These are phyloP conservation scores for Phalacrocorax brasilianus DNA, from an alignment of 2,113 vertebrate genomes.

Conservation along the genomic window DNA sequence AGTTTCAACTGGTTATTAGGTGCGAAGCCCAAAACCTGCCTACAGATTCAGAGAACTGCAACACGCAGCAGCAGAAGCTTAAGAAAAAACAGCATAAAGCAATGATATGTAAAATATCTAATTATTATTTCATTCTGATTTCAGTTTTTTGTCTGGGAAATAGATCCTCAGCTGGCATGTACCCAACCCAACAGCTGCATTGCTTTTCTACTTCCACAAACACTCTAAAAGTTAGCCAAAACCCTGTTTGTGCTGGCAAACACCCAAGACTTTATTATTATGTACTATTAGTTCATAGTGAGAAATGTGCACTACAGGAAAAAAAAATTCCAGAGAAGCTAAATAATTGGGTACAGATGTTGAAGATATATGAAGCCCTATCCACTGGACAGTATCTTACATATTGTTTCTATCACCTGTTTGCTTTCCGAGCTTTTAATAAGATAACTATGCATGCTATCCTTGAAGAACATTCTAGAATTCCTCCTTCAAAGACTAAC, in stretches of 20 bases:
- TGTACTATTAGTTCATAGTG: constrained; percentile 69
- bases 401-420: constrained; percentile 63
- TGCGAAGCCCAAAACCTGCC: not conserved
- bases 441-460: constrained; percentile 52
- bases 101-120: not conserved
- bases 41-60: not conserved
- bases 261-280: constrained; percentile 68
- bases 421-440: constrained; percentile 56
- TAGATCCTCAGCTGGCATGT: not conserved
- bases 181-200: constrained; percentile 70
- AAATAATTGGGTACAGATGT: constrained; percentile 72
- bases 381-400: constrained; percentile 30
- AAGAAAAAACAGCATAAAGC: not conserved
- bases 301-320: constrained; percentile 63
- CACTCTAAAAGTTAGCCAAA: constrained; percentile 65
- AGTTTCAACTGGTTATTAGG: not conserved
- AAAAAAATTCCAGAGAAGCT: constrained; percentile 15
- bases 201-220: constrained; percentile 69
- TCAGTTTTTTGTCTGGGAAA: constrained; percentile 46
- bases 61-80: not conserved
- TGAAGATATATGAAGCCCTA: constrained; percentile 31
- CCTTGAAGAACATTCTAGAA: constrained; percentile 43
- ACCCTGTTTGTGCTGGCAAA: constrained; percentile 63
- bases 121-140: constrained; percentile 19
- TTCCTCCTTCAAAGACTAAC: not conserved